Evolutionary conservation across 1,140 invertebrate species (phyloP).

Genomic region (Gryllus bimaculatus): DNA sequence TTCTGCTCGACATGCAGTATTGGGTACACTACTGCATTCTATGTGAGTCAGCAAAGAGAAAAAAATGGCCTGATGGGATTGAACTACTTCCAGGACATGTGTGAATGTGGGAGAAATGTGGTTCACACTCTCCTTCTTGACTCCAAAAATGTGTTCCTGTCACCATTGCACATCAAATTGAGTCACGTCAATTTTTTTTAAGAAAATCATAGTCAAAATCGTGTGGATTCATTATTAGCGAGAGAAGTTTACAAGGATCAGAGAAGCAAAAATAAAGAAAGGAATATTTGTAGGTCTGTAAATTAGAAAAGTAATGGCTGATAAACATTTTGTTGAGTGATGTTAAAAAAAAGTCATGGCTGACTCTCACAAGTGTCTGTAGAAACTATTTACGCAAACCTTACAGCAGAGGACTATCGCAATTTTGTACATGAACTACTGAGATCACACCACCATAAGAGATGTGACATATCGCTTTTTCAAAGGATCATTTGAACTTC

Average conservation of each 20-base stretch:
- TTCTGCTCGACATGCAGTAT: too few species aligned
- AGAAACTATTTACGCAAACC: neutral
- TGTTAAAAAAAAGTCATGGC: neutral
- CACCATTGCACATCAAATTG: conserved; percentile 4
- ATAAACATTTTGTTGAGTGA: neutral
- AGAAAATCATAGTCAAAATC: neutral
- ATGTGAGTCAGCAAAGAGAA: neutral
- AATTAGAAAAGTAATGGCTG: too few species aligned
- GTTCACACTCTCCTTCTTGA: conserved; percentile 6
- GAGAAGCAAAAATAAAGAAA: too few species aligned
- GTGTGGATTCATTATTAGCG: too few species aligned
- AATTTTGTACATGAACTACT: too few species aligned
- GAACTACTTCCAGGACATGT: conserved; percentile 13
- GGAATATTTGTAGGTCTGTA: too few species aligned
- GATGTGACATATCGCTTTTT: too few species aligned
- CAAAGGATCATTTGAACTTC: too few species aligned
- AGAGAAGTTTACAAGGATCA: neutral
- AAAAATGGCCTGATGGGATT: conserved; percentile 1
- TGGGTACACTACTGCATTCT: too few species aligned
- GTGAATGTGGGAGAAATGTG: conserved; percentile 6
- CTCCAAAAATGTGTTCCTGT: neutral
- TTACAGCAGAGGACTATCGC: too few species aligned
- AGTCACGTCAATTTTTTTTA: neutral
- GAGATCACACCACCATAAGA: too few species aligned
- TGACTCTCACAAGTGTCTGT: neutral